Evolutionary conservation across 2,113 vertebrate species (phyloP), one percentile per base, ranked within the genome.

Genomic region (Chaetorhynchus papuensis): DNA sequence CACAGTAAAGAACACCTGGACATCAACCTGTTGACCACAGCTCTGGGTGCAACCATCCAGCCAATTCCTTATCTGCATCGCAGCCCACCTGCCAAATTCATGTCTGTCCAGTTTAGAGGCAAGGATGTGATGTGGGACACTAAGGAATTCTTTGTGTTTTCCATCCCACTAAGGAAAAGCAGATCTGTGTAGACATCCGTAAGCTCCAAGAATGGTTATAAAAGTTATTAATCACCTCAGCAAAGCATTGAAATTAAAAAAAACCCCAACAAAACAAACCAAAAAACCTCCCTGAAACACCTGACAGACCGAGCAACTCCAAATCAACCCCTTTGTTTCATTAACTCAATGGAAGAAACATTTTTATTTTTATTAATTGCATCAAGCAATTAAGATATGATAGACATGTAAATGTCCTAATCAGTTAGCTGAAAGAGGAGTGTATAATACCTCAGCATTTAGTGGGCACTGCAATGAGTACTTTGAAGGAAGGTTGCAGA

Each of bases 261-360:
- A 10, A 0, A 6, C 3, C 6, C 5, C 5, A 1, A 65, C 13
- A 61, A 24, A 52, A 23, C 1, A 28, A 42, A 53, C 37, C 10
- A 13, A 19, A 30, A 33, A 33, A 22, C 31, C 54, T n/a, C 54
- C 33, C 54, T n/a, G 22, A 56, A 56, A 22, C 14, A 21, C n/a
- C 4, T 16, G 44, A 4, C 15, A 22, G 72, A 56, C 11, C 14
- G 44, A 66, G 41, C 3, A 23, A 59, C 2, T 3, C 31, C 13
- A 15, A 24, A 22, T 52, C 30, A 23, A 16, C 10, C 30, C 1
- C n/a, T 75, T 87, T 84, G 21, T 45, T 74, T 13, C 21, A 42
- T 59, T 61, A 5, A 30, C 61, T 68, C 50, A 64, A 17, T 69
- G 39, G 87, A 74, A 42, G 23, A 57, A 72, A 35, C 1, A 6